Evolutionary conservation across 2,888 invertebrate species (phyloP).

Genomic region (Plagiodera versicolora): DNA sequence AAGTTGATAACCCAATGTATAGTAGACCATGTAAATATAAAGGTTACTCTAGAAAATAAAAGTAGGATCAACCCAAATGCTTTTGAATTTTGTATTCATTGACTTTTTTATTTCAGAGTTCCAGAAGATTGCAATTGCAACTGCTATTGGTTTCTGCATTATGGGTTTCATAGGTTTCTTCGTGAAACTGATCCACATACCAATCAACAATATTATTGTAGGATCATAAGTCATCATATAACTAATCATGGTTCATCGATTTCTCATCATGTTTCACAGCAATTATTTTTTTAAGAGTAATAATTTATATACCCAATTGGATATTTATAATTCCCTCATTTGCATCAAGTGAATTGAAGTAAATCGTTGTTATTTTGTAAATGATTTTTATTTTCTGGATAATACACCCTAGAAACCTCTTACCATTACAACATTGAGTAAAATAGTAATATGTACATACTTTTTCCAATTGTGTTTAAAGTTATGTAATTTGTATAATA

Average conservation of each 20-base stretch:
- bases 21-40: too few relatives aligned
- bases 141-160: constrained; percentile 98
- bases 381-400: too few relatives aligned
- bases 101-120: constrained; percentile 87
- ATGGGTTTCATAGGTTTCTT: constrained; percentile 99
- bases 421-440: too few relatives aligned
- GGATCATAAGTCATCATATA: constrained; percentile 64
- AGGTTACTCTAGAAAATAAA: too few relatives aligned
- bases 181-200: constrained; percentile 99
- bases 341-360: constrained; percentile 19
- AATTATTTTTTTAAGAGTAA: constrained; percentile 16
- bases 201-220: constrained; percentile 95
- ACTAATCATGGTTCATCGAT: constrained; percentile 22
- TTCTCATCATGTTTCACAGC: constrained; percentile 21
- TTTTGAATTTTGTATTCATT: too few relatives aligned
- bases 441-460: too few relatives aligned
- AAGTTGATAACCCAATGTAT: too few relatives aligned
- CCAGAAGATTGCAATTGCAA: constrained; percentile 99
- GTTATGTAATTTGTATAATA: too few relatives aligned
- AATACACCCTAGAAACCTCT: too few relatives aligned
- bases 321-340: constrained; percentile 17
- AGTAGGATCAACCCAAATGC: too few relatives aligned
- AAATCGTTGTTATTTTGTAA: constrained; percentile 13
- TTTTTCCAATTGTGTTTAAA: too few relatives aligned
- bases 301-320: constrained; percentile 6